These are phyloP conservation scores for Sebastes oblongus DNA, from an alignment of 2,797 vertebrate species.

Conservation along the genomic window DNA sequence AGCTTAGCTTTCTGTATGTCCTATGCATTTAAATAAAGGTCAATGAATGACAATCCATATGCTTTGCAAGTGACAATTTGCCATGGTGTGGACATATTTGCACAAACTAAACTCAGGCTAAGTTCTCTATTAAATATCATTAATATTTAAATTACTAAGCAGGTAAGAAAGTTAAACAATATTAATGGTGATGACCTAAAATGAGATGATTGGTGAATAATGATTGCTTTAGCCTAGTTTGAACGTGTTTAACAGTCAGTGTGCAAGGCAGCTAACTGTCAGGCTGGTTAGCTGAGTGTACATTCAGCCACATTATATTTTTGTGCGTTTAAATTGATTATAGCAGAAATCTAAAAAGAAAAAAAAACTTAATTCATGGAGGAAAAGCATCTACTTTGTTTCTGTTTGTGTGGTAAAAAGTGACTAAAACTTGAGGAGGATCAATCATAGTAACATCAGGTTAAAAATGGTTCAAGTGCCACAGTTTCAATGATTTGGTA, in stretches of 20 bases:
- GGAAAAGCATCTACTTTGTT: background rate
- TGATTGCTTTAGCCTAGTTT: background rate
- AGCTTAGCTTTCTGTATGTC: background rate
- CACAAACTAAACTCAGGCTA: background rate
- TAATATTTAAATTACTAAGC: background rate
- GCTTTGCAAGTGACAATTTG: background rate
- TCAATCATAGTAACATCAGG: background rate
- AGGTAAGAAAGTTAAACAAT: background rate
- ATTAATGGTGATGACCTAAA: background rate
- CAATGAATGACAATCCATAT: constrained; percentile 1
- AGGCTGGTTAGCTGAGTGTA: constrained; percentile 7
- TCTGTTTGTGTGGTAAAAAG: constrained; percentile 24
- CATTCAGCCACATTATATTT: constrained; percentile 25
- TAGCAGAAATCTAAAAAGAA: background rate
- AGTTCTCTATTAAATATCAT: background rate
- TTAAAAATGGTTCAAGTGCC: constrained; percentile 20
- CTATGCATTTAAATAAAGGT: background rate
- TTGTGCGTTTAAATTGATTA: constrained; percentile 1
- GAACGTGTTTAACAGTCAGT: constrained; percentile 1
- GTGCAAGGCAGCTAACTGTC: constrained; percentile 12
- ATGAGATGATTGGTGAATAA: constrained; percentile 2
- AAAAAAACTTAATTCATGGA: background rate
- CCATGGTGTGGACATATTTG: background rate
- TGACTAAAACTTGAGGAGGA: constrained; percentile 23
- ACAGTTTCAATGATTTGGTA: constrained; percentile 13